Evolutionary conservation across 35 echinoderm and acorn worm species (phyloP), one percentile per base, ranked within the genome.

Genomic region (Eucidaris tribuloides): DNA sequence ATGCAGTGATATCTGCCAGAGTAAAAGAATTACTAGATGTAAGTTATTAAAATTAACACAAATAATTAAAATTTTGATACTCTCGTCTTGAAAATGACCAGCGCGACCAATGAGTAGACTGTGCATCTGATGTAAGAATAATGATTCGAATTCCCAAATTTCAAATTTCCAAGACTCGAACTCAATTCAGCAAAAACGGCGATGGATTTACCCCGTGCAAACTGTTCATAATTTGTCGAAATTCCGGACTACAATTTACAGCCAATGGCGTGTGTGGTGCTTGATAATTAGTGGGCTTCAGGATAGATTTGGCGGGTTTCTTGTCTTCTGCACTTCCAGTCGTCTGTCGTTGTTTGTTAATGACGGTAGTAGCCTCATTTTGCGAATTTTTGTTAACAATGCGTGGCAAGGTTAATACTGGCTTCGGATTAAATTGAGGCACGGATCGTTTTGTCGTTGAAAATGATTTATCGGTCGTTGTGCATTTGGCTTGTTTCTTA

Each of bases 181-280:
- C n/a, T n/a, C n/a, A n/a, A n/a, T 74, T 74, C 15, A 74, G 68
- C 2, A 74, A 36, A 24, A 74, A 74, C 11, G 68, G 68, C 7
- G 68, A 74, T n/a, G 68, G 68, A 44, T 74, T 74, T n/a, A 74
- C 68, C 0, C 68, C 68, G 41, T 74, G 68, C 44, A 74, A 44
- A 14, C 68, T 74, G 11, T 74, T 40, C 68, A 74, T 74, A 2
- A 74, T 74, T 9, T 27, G 22, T 9, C 41, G 38, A 36, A 74
- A 74, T 22, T 74, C 68, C 11, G 68, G 68, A 44, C 68, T 74
- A 36, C 68, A 74, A 18, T 38, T 38, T 24, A 44, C 68, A 4
- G 28, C 44, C 15, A 74, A 25, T 35, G 68, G 38, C 68, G 44
- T 25, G 18, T 74, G 35, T 7, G 68, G 34, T 22, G 34, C 35